Conservation (phyloP, 2,888 invertebrate species). For the Torymus auratus region DNA sequence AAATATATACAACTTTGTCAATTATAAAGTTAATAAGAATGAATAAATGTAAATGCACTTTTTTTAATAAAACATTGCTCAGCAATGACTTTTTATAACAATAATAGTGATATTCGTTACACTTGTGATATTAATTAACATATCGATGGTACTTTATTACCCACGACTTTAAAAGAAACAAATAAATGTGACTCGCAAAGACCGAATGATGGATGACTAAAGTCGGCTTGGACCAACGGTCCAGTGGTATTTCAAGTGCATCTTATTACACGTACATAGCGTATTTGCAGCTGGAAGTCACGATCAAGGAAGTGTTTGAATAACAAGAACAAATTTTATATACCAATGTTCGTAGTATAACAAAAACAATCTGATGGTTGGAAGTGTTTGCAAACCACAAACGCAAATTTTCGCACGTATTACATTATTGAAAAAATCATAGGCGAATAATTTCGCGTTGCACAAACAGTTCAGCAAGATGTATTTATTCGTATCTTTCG, state of each 20-base stretch:
- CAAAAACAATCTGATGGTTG: background rate
- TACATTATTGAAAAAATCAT: background rate
- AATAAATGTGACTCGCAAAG: conserved; percentile 51
- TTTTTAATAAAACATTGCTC: conserved; percentile 66
- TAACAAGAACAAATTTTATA: conserved; percentile 29
- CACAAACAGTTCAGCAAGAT: conserved; percentile 14
- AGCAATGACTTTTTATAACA: conserved; percentile 70
- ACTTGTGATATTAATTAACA: conserved; percentile 66
- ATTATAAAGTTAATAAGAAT: conserved; percentile 39
- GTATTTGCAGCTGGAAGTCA: conserved; percentile 14
- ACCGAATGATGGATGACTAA: conserved; percentile 49
- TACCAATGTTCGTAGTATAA: background rate
- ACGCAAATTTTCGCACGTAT: conserved; percentile 2
- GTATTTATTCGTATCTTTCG: conserved; percentile 33
- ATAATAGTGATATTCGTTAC: conserved; percentile 68
- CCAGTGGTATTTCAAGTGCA: conserved; percentile 11
- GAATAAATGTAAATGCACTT: conserved; percentile 52
- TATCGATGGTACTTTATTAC: conserved; percentile 68
- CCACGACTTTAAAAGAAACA: conserved; percentile 61
- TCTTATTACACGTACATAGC: conserved; percentile 29
- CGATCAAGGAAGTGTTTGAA: background rate
- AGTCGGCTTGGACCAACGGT: background rate
- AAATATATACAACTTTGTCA: conserved; percentile 19
- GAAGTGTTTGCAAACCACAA: background rate
- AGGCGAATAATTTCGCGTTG: conserved; percentile 33